phyloP scores from a whole-genome alignment of 2,797 vertebrate species.

The Pseudomugil tenellus region DNA sequence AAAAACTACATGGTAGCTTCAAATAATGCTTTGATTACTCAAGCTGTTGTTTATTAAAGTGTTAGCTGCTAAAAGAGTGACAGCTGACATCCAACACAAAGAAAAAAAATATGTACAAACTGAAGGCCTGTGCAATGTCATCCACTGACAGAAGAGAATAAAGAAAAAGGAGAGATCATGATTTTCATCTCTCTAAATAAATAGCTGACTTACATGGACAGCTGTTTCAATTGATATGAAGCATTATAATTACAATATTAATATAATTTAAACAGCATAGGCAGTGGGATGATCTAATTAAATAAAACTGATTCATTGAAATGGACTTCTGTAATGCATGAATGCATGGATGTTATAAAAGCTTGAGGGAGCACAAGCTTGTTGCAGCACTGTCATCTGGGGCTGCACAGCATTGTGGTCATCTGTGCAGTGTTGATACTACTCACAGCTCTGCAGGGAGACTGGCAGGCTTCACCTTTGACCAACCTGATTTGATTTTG shows the following conservation, averaged over 20 bases:
- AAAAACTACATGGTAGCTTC: conserved; percentile 59
- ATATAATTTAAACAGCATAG: conserved; percentile 51
- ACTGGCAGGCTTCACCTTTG: conserved; percentile 70
- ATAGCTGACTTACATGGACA: conserved; percentile 23
- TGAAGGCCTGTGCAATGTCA: conserved; percentile 24
- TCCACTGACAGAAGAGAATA: conserved; percentile 23
- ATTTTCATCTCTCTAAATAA: conserved; percentile 40
- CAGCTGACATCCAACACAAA: conserved; percentile 30
- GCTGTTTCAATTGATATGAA: conserved; percentile 41
- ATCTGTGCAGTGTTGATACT: conserved; percentile 47
- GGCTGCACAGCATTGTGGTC: conserved; percentile 23
- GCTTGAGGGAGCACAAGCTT: conserved; percentile 5
- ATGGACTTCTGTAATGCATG: conserved; percentile 23
- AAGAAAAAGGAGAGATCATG: conserved; percentile 24
- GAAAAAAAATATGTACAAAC: conserved; percentile 33
- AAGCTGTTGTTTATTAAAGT: conserved; percentile 59
- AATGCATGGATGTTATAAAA: conserved; percentile 12
- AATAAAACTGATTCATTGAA: conserved; percentile 51
- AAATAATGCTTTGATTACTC: conserved; percentile 51
- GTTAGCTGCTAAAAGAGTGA: conserved; percentile 38
- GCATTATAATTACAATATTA: conserved; percentile 43
- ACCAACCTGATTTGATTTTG: conserved; percentile 77
- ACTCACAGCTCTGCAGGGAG: conserved; percentile 36
- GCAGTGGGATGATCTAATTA: conserved; percentile 54
- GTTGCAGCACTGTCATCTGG: conserved; percentile 15